Evolutionary conservation across 2,888 invertebrate species (phyloP).

Genomic region (Spatulosminthurus flaviceps): DNA sequence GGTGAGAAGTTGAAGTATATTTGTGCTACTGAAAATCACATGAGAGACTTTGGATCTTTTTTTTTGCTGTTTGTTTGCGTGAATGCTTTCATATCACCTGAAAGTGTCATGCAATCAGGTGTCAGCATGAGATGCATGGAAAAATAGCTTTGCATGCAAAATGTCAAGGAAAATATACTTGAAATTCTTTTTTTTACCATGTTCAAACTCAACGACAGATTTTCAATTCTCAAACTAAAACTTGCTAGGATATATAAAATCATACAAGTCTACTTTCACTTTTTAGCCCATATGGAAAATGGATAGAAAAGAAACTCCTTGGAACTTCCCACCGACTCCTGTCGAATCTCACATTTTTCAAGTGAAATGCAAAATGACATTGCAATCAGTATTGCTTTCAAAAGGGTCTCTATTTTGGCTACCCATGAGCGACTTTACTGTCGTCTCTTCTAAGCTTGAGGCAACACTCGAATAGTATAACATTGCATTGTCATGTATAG

Average conservation of each 20-base stretch:
- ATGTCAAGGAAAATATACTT: background rate
- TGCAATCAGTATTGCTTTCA: slow-evolving; percentile 18
- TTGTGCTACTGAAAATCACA: background rate
- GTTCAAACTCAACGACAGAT: background rate
- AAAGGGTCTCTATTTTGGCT: too few species aligned
- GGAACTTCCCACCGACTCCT: background rate
- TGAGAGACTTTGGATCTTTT: background rate
- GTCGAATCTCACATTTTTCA: slow-evolving; percentile 4
- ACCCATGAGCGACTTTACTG: too few species aligned
- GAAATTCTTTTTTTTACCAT: background rate
- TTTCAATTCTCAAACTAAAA: slow-evolving; percentile 1
- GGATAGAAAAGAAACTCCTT: background rate
- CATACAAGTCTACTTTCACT: background rate
- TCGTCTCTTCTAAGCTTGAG: too few species aligned
- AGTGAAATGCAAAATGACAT: slow-evolving; percentile 10
- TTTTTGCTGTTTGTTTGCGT: background rate
- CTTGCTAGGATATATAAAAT: too few species aligned
- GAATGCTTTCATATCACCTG: slow-evolving; percentile 13
- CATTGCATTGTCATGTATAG: too few species aligned
- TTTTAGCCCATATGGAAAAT: too few species aligned
- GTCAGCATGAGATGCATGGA: background rate
- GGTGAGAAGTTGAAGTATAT: too few species aligned
- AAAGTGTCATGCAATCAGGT: slow-evolving; percentile 18
- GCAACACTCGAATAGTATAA: too few species aligned
- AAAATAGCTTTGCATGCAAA: slow-evolving; percentile 1